Percentiles rank a stretch among this genome's conserved stretches.
Conservation (phyloP, 2,113 vertebrate species). For the Dipodomys merriami region DNA sequence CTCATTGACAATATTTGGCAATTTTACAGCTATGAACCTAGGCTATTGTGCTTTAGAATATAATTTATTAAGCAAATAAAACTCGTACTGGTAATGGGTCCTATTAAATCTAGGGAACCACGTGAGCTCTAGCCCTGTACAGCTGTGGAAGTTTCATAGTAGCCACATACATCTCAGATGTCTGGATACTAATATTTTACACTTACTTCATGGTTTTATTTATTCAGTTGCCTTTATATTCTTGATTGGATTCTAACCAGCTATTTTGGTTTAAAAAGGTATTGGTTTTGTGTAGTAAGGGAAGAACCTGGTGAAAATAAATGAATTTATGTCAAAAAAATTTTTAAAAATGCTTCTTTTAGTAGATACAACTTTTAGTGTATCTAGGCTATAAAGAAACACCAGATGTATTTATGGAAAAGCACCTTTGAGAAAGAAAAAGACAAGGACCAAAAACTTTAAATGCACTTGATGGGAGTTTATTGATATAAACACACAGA, state of each 20-base stretch:
- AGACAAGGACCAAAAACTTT: conserved; percentile 53
- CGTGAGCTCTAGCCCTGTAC: conserved; percentile 81
- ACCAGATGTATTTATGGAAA: conserved; percentile 74
- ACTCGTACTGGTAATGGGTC: conserved; percentile 86
- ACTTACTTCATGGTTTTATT: conserved; percentile 90
- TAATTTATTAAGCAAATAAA: conserved; percentile 94
- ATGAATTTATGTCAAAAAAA: conserved; percentile 78
- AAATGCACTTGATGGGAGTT: neutral
- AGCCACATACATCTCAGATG: conserved; percentile 84
- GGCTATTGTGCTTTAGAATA: conserved; percentile 90
- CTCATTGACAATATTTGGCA: conserved; percentile 90
- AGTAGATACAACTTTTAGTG: conserved; percentile 82
- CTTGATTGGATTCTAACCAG: conserved; percentile 85
- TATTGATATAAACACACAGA: neutral
- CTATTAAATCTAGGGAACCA: conserved; percentile 84
- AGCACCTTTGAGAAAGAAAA: conserved; percentile 65
- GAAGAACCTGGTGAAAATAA: conserved; percentile 77
- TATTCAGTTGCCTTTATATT: conserved; percentile 87
- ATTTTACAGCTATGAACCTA: conserved; percentile 88
- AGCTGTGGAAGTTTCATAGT: conserved; percentile 85
- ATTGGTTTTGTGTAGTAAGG: conserved; percentile 78
- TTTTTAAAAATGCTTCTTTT: conserved; percentile 82
- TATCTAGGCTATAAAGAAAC: conserved; percentile 79
- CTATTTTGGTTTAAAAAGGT: conserved; percentile 81
- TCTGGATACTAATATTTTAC: conserved; percentile 90